A percentile compares a stretch with the other conserved stretches of the same genome.
phyloP scores from a whole-genome alignment of 2,888 invertebrate genomes.

The Eupithecia insigniata region DNA sequence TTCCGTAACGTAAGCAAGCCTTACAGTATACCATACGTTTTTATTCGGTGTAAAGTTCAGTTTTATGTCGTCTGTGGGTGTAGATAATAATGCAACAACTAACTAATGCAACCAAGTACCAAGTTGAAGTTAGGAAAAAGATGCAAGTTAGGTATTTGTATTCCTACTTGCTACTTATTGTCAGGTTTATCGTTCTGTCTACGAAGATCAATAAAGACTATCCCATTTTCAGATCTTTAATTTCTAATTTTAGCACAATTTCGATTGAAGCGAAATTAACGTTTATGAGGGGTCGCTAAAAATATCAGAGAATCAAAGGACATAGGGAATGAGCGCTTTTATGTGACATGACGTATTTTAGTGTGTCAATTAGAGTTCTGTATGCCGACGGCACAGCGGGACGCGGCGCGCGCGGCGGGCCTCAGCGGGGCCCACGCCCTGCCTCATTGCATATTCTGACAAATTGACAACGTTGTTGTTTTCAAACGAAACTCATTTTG shows the following conservation, averaged over 20 bases:
- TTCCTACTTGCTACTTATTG: background rate
- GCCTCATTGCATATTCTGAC: slow-evolving; percentile 63
- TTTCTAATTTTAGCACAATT: slow-evolving; percentile 19
- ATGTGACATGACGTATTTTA: slow-evolving; percentile 73
- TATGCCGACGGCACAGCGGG: slow-evolving; percentile 77
- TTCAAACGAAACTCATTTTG: slow-evolving; percentile 60
- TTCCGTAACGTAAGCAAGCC: background rate
- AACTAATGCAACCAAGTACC: background rate
- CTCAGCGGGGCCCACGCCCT: slow-evolving; percentile 56
- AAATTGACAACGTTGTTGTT: slow-evolving; percentile 70
- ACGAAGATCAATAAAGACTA: background rate
- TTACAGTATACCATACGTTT: background rate
- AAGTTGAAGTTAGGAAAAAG: background rate
- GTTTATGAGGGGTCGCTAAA: slow-evolving; percentile 36
- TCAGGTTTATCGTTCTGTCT: background rate
- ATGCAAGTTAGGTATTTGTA: background rate
- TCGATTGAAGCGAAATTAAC: slow-evolving; percentile 23
- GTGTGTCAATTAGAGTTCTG: slow-evolving; percentile 83
- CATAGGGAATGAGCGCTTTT: slow-evolving; percentile 52
- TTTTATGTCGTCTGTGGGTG: background rate
- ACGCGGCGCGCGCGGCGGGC: slow-evolving; percentile 59
- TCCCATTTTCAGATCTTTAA: background rate
- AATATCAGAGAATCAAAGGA: slow-evolving; percentile 55
- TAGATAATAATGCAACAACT: background rate
- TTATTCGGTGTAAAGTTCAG: background rate